phyloP scores from a whole-genome alignment of 2,113 vertebrate genomes.

The Mandrillus leucophaeus region DNA sequence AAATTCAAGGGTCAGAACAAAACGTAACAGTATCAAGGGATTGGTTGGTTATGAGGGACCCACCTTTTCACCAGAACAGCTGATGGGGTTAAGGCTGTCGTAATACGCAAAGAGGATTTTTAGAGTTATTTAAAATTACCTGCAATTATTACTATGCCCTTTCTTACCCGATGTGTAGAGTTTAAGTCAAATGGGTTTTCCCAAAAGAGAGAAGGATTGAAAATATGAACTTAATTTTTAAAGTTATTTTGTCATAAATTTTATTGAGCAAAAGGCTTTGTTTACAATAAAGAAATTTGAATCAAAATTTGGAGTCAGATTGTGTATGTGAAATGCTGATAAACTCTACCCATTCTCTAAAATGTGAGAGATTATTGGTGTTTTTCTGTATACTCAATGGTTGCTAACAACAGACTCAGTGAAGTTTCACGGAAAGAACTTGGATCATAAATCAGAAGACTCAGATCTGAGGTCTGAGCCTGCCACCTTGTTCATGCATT shows the following conservation, averaged over 20 bases:
- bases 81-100: background rate
- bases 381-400: background rate
- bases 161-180: background rate
- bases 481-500: background rate
- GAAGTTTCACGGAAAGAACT: background rate
- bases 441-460: background rate
- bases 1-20: background rate
- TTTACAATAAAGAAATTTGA: background rate
- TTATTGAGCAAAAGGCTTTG: background rate
- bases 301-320: background rate
- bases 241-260: conserved; percentile 1
- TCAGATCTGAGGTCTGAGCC: background rate
- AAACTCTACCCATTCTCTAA: background rate
- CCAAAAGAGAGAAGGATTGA: background rate
- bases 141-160: background rate
- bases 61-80: background rate
- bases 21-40: background rate
- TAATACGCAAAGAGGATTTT: background rate
- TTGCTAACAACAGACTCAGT: background rate
- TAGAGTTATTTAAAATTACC: background rate
- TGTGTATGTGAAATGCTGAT: background rate
- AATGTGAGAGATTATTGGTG: background rate
- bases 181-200: background rate
- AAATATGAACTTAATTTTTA: background rate
- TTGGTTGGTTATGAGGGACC: background rate